Base-by-base conservation (phyloP, 2,113 vertebrate species). In the Pterophyllum scalare region DNA sequence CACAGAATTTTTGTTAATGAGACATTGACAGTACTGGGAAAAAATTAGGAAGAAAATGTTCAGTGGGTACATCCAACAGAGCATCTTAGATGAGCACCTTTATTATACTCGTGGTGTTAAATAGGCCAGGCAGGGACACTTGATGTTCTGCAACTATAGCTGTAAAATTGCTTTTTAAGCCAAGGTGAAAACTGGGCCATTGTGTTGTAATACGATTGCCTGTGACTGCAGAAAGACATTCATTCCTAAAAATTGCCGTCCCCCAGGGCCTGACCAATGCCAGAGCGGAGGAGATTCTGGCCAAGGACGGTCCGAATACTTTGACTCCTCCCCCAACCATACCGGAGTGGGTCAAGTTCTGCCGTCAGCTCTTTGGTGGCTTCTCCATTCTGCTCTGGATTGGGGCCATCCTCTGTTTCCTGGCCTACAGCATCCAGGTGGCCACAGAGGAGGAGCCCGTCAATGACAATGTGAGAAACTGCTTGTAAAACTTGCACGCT, bases 261-360 rank as follows among this genome's bases (percentile, higher is more conserved):
- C 61, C 58, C 40, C 90, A 98, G 97, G 98, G 98, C 22, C 93
- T 97, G 88, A 97, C 96, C 81, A 95, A 92, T 3, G 91, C 95
- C 28, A 91, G 90, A 54, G 97, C 97, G 0, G 76, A 90, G 0
- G 97, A 98, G 92, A 87, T 97, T 74, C 95, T 98, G 92, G 96
- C 91, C 10, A 91, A 95, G n/a, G 96, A 98, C 0, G 98, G 98
- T 0, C 97, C 95, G 40, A 98, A 99, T 0, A 95, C 96, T 0
- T 92, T 99, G 40, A 98, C 97, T 0, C 98, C 97, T 0, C 97
- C 97, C 0, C 97, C 97, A 1, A 98, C 97, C 59, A 98, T 95
- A 1, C 98, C 98, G 0, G 98, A 99, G 91, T 99, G 98, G 98
- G 96, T 99, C 79, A 99, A 99, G 94, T 99, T 99, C 94, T 99